These are phyloP conservation scores for Aphrophora alni DNA, from an alignment of 2,888 invertebrate genomes.

Conservation along the genomic window DNA sequence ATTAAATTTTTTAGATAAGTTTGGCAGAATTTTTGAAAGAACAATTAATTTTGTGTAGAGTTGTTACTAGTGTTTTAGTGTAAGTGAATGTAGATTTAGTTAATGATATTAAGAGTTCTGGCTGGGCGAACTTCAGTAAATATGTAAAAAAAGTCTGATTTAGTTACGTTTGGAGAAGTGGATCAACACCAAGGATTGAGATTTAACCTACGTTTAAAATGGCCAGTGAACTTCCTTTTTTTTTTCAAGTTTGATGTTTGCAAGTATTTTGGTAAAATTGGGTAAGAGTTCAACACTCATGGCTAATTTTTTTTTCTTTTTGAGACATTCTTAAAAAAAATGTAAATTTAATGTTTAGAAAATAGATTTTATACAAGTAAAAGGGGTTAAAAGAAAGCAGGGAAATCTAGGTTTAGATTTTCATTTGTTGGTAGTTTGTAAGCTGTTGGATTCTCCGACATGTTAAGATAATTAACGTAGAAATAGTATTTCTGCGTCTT, in stretches of 20 bases:
- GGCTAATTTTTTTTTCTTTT: background rate
- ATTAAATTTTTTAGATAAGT: constrained; percentile 21
- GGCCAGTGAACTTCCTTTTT: background rate
- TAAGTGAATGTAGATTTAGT: constrained; percentile 2
- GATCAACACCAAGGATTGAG: background rate
- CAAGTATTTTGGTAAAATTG: too few relatives aligned
- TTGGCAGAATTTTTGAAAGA: constrained; percentile 16
- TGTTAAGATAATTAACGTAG: background rate
- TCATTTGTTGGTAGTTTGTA: background rate
- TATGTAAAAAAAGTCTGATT: constrained; percentile 17
- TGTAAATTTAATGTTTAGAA: background rate
- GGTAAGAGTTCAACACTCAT: too few relatives aligned
- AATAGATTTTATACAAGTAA: background rate
- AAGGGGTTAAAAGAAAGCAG: background rate
- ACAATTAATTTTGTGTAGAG: constrained; percentile 25
- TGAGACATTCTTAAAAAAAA: background rate
- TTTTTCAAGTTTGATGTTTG: background rate
- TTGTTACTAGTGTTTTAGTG: constrained; percentile 17
- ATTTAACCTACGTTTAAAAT: background rate
- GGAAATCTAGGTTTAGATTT: background rate
- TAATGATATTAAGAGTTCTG: constrained; percentile 17
- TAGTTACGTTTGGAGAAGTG: background rate
- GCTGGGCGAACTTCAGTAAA: background rate
- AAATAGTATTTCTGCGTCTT: background rate
- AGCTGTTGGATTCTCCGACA: background rate